Evolutionary conservation across 2,888 invertebrate genomes (phyloP).

Genomic region (Diaprepes abbreviatus): DNA sequence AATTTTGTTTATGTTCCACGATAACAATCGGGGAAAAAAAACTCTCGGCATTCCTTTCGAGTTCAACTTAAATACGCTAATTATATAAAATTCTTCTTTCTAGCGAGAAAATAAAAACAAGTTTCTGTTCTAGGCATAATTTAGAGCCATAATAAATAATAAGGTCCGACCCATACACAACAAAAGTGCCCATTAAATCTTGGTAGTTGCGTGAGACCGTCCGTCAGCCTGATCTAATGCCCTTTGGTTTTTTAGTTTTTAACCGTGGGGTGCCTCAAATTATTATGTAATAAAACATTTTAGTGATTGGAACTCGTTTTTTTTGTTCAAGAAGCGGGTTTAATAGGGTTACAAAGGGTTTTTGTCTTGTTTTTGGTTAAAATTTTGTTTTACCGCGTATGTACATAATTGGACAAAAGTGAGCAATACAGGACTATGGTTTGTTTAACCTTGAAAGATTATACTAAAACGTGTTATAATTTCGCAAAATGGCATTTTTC

Average conservation of each 20-base stretch:
- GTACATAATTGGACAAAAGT: no score
- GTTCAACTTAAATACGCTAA: constrained; percentile 17
- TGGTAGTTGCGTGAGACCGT: constrained; percentile 25
- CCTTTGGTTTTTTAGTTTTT: constrained; percentile 19
- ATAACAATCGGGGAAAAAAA: constrained; percentile 6
- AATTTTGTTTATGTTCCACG: neutral
- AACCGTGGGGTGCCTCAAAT: constrained; percentile 11
- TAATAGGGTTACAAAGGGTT: no score
- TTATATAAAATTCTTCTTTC: constrained; percentile 22
- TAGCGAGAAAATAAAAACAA: constrained; percentile 25
- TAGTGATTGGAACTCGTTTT: neutral
- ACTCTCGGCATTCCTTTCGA: neutral
- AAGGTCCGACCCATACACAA: constrained; percentile 4
- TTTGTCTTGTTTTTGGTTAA: no score
- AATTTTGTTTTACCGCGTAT: no score
- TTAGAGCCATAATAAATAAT: constrained; percentile 26
- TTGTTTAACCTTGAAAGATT: no score
- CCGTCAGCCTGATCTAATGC: constrained; percentile 20
- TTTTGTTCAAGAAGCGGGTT: neutral
- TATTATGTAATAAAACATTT: constrained; percentile 21
- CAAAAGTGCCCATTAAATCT: constrained; percentile 25
- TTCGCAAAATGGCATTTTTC: no score
- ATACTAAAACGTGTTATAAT: no score
- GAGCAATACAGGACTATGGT: no score
- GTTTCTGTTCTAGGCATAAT: constrained; percentile 14